These are phyloP conservation scores for Arrhopalites spinosus DNA, from an alignment of 2,888 invertebrate species.

Conservation along the genomic window DNA sequence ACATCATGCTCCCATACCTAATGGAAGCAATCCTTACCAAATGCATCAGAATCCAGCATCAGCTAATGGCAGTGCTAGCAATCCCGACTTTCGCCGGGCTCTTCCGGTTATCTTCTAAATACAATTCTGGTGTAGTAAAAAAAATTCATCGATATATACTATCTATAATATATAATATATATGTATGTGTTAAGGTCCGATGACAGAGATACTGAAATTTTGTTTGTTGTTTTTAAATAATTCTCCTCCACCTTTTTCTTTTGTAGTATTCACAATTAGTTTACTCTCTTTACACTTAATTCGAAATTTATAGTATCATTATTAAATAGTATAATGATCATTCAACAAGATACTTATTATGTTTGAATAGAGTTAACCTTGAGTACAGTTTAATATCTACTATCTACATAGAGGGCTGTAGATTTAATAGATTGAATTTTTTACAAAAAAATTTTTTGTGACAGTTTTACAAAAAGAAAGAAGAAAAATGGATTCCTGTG, in stretches of 20 bases:
- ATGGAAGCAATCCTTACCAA: slow-evolving; percentile 54
- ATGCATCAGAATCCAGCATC: slow-evolving; percentile 49
- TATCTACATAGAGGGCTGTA: no score
- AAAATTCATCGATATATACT: neutral
- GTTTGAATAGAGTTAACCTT: no score
- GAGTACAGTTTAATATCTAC: no score
- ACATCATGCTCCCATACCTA: slow-evolving; percentile 50
- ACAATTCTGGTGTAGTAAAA: neutral
- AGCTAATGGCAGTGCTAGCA: slow-evolving; percentile 42
- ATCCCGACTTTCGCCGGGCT: slow-evolving; percentile 73
- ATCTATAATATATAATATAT: neutral
- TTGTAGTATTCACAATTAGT: no score
- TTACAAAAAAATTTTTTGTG: no score
- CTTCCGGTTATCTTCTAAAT: slow-evolving; percentile 79
- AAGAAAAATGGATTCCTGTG: neutral
- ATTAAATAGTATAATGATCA: no score
- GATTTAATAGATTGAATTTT: no score
- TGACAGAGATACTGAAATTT: neutral
- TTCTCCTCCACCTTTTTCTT: no score
- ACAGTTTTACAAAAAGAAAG: no score
- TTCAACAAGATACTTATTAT: no score
- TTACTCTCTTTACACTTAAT: no score
- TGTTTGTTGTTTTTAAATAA: neutral
- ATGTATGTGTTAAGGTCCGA: neutral
- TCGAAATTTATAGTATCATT: no score